A percentile compares a stretch with the other conserved stretches of the same genome.
Evolutionary conservation across 2,888 invertebrate species (phyloP).

Genomic region (Nomada ferruginata): DNA sequence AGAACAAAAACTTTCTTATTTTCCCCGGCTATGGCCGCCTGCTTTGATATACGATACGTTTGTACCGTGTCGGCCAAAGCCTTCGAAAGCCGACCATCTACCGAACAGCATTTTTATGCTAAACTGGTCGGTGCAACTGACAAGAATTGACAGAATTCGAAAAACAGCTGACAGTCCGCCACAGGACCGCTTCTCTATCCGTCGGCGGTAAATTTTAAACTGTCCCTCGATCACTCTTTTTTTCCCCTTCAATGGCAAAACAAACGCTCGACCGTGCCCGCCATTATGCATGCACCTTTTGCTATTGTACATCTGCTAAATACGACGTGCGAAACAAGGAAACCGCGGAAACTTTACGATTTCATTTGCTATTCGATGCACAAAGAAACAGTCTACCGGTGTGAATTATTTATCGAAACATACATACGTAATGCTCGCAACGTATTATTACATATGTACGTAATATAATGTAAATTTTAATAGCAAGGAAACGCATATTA

Average conservation of each 20-base stretch:
- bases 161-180: conserved; percentile 77
- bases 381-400: too few relatives aligned
- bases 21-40: conserved; percentile 69
- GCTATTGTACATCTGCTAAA: background rate
- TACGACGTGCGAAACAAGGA: too few relatives aligned
- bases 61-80: conserved; percentile 74
- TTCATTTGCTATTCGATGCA: background rate
- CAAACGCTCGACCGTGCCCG: conserved; percentile 36
- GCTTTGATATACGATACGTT: conserved; percentile 81
- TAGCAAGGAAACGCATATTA: too few relatives aligned
- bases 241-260: conserved; percentile 35
- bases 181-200: conserved; percentile 66
- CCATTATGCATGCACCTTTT: background rate
- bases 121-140: conserved; percentile 75
- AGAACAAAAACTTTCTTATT: conserved; percentile 75
- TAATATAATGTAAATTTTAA: too few relatives aligned
- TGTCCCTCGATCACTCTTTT: conserved; percentile 51
- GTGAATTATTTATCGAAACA: too few relatives aligned
- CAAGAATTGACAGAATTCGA: conserved; percentile 78
- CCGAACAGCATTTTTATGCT: conserved; percentile 77
- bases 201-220: conserved; percentile 69
- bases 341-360: background rate
- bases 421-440: too few relatives aligned
- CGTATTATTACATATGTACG: background rate
- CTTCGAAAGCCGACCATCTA: conserved; percentile 76